Base-by-base conservation (phyloP, 2,113 vertebrate genomes). In the Dicrurus megarhynchus region DNA sequence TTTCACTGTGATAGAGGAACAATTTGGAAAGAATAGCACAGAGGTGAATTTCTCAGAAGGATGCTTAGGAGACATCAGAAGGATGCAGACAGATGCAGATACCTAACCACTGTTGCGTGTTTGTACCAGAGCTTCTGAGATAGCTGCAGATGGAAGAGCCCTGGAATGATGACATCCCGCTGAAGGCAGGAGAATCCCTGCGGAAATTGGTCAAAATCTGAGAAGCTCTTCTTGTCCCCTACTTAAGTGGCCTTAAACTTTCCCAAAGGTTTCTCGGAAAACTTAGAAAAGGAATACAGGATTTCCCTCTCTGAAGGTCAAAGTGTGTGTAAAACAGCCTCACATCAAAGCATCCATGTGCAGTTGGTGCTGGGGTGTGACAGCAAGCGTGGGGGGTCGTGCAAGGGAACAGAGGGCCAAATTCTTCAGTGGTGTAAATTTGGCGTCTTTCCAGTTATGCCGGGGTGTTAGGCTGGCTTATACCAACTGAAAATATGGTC, bases 341-440 rank as follows among this genome's bases (percentile, higher is more conserved):
- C 9, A 28, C 0, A 10, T 39, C 10, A 6, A 4, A 39, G 24
- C 13, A n/a, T 18, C 12, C 0, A 0, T 12, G 28, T 77, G 46
- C 22, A 5, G 0, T 33, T 10, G 6, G 11, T 4, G 3, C 55
- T 57, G 46, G 10, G 16, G 12, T 42, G 6, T 7, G 33, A 18
- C 5, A 42, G 68, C 35, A 32, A 67, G 28, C 1, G 0, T 30
- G 7, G 35, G 2, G 13, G 21, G 22, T 33, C 0, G 0, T 13
- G 6, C 32, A 37, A 20, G 60, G 33, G n/a, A 35, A 23, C 16
- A 52, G 47, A 71, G 41, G 47, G 49, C 8, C 7, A 3, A 16
- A 39, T 71, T 73, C 32, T 79, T 37, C 30, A 27, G 50, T 83
- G 77, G n/a, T 77, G 39, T 77, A 50, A 70, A 39, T 41, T 1